Evolutionary conservation across 37 sponge, comb jelly and placozoan species (phyloP), one percentile per base, ranked within the genome.

Genomic region (Axinella damicornis): DNA sequence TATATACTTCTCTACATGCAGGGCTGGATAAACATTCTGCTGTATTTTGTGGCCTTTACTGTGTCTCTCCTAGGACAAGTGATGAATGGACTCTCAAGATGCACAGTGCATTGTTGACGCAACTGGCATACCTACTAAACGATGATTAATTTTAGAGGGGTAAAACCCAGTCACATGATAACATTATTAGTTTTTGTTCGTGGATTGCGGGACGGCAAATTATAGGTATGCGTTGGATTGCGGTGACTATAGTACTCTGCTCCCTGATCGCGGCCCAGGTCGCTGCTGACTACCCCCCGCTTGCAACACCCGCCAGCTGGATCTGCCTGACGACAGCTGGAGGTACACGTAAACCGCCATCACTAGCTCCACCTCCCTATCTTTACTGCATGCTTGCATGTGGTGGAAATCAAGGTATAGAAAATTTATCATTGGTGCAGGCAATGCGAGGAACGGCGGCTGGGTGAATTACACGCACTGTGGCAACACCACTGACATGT

Each of bases 81-180:
- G 28, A 63, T 93, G 78, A 79, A 85, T 46, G 87, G 81, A 1
- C 79, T 93, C 21, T 93, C 94, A 20, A 79, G 75, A 30, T 85
- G 85, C 65, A 87, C 71, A 20, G 37, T 83, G 15, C 31, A 69
- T 25, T 87, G 82, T 33, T 73, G 52, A 35, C 22, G 17, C n/a
- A n/a, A n/a, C n/a, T n/a, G n/a, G n/a, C n/a, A n/a, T n/a, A n/a
- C n/a, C n/a, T n/a, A n/a, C n/a, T n/a, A n/a, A n/a, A n/a, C n/a
- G n/a, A n/a, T n/a, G n/a, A n/a, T n/a, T n/a, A n/a, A n/a, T n/a
- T n/a, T n/a, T n/a, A n/a, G n/a, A n/a, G n/a, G n/a, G n/a, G n/a
- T n/a, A n/a, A n/a, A n/a, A n/a, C n/a, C n/a, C n/a, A n/a, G n/a
- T n/a, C n/a, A n/a, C n/a, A n/a, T n/a, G n/a, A n/a, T n/a, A n/a